phyloP scores from a whole-genome alignment of 2,888 invertebrate species.

The Corythucha ciliata region DNA sequence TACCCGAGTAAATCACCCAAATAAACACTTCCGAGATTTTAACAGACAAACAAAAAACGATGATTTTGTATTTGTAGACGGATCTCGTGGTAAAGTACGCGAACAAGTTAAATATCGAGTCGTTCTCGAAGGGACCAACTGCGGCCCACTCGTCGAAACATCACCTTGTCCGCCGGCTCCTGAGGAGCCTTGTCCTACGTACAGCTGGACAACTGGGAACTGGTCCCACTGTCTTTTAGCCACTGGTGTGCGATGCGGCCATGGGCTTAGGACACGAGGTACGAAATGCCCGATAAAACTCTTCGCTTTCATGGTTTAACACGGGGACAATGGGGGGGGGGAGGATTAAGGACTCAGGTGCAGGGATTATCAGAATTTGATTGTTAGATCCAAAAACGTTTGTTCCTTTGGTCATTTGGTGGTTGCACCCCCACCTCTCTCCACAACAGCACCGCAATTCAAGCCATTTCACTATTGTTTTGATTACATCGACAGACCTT shows the following conservation, averaged over 20 bases:
- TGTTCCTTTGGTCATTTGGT: no score
- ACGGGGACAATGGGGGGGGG: not conserved
- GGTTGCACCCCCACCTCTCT: no score
- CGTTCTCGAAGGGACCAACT: conserved; percentile 47
- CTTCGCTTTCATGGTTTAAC: not conserved
- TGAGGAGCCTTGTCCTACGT: conserved; percentile 42
- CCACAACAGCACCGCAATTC: no score
- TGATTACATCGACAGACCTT: no score
- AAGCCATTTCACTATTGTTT: no score
- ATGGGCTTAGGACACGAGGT: conserved; percentile 48
- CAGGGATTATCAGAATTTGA: no score
- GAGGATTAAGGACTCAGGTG: no score
- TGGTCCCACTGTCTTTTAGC: conserved; percentile 49
- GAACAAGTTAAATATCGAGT: conserved; percentile 47
- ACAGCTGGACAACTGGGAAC: conserved; percentile 46
- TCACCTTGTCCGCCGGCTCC: conserved; percentile 45
- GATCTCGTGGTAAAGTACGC: conserved; percentile 42
- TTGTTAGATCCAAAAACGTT: no score
- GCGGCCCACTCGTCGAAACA: conserved; percentile 47
- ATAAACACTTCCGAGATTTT: not conserved
- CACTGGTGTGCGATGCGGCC: conserved; percentile 45
- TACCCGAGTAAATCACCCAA: conserved; percentile 33
- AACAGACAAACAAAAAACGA: not conserved
- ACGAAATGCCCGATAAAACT: conserved; percentile 1
- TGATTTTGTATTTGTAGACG: no score